Evolutionary conservation across 2,797 vertebrate genomes (phyloP), one percentile per base, ranked within the genome.

Genomic region (Chelon labrosus): DNA sequence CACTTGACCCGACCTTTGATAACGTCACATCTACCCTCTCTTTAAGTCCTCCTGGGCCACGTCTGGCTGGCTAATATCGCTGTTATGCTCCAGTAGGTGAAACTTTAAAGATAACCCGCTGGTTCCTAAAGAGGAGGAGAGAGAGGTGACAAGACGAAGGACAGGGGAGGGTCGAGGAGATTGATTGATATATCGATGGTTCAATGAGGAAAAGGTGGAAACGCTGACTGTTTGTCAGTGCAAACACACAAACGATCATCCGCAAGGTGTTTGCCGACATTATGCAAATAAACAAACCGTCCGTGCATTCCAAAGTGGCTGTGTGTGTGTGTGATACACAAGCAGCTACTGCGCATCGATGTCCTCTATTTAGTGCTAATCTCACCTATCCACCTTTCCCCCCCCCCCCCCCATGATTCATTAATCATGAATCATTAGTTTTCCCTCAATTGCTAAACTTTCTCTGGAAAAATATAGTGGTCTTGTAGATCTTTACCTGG

Each of bases 201-300:
- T 78, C 44, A 39, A 41, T 83, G 59, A 59, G 41, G n/a, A 62
- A 35, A 74, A 74, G 51, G 50, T 70, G 63, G 63, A 55, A 57
- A 60, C 22, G 67, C 41, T 10, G 57, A 59, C 42, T 71, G 46
- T 47, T 57, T 44, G 41, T 22, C 31, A 57, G 22, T 39, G 37
- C 44, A 60, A 44, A 31, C 58, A 59, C 53, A 64, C 60, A 49
- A 44, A 44, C n/a, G 47, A 50, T 60, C 64, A 77, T 13, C 57
- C 60, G 63, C 42, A 67, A 64, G 76, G 70, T 75, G 61, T 77
- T 69, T 66, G 56, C 60, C 53, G 35, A 65, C 35, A 80, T 75
- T 72, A 80, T 65, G 39, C 41, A 60, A 44, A 66, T 46, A 63
- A 74, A 73, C 46, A 64, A 70, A 70, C 10, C 12, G 25, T 22